Conservation (phyloP, 2,797 vertebrate genomes). For the Psittacula echo region DNA sequence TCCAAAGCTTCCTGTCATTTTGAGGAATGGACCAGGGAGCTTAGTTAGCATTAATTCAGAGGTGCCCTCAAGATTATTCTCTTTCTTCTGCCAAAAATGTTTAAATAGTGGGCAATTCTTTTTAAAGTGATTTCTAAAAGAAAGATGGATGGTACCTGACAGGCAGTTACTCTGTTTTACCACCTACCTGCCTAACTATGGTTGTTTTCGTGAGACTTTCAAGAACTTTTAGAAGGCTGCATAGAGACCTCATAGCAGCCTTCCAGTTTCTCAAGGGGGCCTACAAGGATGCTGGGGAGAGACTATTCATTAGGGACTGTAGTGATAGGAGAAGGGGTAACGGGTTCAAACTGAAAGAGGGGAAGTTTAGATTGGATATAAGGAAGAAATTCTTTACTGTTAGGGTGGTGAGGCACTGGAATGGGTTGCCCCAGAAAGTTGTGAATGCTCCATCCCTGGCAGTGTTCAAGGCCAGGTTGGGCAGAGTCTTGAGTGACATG, state of each 20-base stretch:
- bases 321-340: background rate
- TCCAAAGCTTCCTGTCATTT: constrained; percentile 28
- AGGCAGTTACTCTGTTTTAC: background rate
- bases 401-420: background rate
- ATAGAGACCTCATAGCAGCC: background rate
- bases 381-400: background rate
- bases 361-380: background rate
- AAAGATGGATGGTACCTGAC: background rate
- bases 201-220: constrained; percentile 7
- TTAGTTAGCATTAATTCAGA: constrained; percentile 34
- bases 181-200: background rate
- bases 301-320: background rate
- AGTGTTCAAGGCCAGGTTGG: background rate
- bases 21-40: background rate
- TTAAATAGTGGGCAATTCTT: background rate
- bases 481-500: background rate
- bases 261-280: background rate
- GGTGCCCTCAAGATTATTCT: constrained; percentile 41
- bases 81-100: background rate
- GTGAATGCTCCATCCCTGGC: background rate
- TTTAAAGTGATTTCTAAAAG: background rate
- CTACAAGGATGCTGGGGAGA: background rate
- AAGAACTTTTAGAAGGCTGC: background rate
- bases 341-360: background rate
- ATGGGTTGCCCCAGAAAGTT: too few species aligned